Percentiles rank a stretch among this genome's conserved stretches.
These are phyloP conservation scores for Cheirogaleus major DNA, from an alignment of 2,797 vertebrate species.

Conservation along the genomic window DNA sequence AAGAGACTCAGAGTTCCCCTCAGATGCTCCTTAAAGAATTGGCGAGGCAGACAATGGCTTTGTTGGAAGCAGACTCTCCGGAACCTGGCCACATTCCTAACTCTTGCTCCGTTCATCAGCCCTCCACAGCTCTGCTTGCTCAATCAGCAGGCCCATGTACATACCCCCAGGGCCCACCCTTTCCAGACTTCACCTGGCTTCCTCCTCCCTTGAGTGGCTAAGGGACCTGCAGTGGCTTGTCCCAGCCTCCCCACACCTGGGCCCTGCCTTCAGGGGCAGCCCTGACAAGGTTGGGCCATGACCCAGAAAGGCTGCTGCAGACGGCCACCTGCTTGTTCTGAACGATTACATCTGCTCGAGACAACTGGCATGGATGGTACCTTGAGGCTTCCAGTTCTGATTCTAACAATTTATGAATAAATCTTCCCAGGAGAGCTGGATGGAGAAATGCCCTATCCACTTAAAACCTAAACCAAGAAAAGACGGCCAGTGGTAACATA, in stretches of 20 bases:
- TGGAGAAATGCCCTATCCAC: not conserved
- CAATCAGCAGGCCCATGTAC: not conserved
- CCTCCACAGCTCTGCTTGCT: not conserved
- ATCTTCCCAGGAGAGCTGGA: conserved; percentile 43
- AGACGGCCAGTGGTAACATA: conserved; percentile 22
- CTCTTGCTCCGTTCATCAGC: not conserved
- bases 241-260: conserved; percentile 26
- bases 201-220: not conserved
- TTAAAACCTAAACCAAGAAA: conserved; percentile 53
- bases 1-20: not conserved
- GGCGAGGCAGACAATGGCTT: not conserved
- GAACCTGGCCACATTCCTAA: not conserved
- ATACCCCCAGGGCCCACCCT: not conserved
- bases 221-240: not conserved
- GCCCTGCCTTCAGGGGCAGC: not conserved
- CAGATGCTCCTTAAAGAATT: not conserved
- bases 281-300: not conserved
- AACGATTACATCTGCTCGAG: conserved; percentile 53
- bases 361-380: not conserved
- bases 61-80: not conserved
- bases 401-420: conserved; percentile 42
- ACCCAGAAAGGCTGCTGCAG: not conserved
- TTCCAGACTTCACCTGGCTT: not conserved
- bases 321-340: conserved; percentile 3
- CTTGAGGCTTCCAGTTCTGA: conserved; percentile 39